Evolutionary conservation across 2,113 vertebrate species (phyloP).

Genomic region (Psammodynastes pulverulentus): DNA sequence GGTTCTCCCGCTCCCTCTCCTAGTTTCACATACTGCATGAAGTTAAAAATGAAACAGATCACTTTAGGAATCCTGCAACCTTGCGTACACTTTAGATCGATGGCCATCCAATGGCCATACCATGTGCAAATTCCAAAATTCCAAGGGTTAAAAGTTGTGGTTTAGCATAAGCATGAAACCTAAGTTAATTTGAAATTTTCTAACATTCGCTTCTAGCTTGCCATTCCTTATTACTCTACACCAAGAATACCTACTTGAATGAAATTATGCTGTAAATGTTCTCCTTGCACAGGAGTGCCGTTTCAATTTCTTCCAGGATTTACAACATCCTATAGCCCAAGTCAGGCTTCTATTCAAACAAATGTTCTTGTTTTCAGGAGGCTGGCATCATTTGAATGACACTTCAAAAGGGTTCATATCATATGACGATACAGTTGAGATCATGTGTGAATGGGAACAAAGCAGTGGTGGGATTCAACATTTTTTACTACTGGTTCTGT

Average conservation of each 20-base stretch:
- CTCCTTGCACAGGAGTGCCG: not conserved
- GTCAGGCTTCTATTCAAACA: not conserved
- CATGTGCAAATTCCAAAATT: not conserved
- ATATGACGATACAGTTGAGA: slow-evolving; percentile 7
- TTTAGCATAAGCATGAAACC: not conserved
- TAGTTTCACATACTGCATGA: not conserved
- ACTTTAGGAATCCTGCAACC: not conserved
- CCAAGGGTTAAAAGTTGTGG: not conserved
- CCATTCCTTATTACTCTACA: not conserved
- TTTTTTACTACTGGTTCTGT: too few species aligned
- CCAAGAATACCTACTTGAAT: not conserved
- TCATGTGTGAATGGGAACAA: not conserved
- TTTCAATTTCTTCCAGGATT: not conserved
- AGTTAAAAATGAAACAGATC: not conserved
- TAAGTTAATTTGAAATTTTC: not conserved
- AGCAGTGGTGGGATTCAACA: too few species aligned
- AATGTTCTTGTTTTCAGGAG: not conserved
- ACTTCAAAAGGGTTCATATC: not conserved
- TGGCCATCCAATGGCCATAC: not conserved
- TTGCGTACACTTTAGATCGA: not conserved
- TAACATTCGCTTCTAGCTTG: not conserved
- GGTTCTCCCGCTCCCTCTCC: not conserved
- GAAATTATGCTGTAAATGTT: not conserved
- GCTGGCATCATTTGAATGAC: not conserved
- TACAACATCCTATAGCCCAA: not conserved